Conservation (phyloP, 1,140 invertebrate species). For the Pseudomyrmex dendroicus region DNA sequence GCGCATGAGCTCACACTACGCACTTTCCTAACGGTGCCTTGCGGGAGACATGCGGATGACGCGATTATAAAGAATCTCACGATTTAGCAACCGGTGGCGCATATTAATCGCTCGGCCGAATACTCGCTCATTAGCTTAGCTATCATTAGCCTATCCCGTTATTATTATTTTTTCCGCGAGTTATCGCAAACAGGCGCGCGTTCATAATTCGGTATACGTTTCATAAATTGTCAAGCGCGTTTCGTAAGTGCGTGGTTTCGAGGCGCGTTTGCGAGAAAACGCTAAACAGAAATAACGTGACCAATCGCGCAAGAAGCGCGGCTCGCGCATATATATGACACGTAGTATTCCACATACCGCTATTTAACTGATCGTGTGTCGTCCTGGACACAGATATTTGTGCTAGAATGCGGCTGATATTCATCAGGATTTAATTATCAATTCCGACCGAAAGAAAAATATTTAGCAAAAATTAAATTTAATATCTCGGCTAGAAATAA, state of each 20-base stretch:
- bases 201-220: slow-evolving; percentile 49
- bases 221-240: slow-evolving; percentile 12
- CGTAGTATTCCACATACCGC: slow-evolving; percentile 1
- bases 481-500: background rate
- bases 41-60: slow-evolving; percentile 15
- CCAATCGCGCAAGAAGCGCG: slow-evolving; percentile 15
- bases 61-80: slow-evolving; percentile 36
- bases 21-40: slow-evolving; percentile 41
- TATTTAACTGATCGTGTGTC: background rate
- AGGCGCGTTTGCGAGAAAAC: slow-evolving; percentile 1
- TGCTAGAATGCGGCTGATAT: slow-evolving; percentile 9
- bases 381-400: background rate
- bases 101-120: slow-evolving; percentile 42
- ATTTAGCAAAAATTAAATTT: too few species aligned
- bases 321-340: slow-evolving; percentile 29
- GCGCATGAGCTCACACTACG: slow-evolving; percentile 14
- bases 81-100: slow-evolving; percentile 48
- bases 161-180: background rate
- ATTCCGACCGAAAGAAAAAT: too few species aligned
- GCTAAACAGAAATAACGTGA: slow-evolving; percentile 22
- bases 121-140: slow-evolving; percentile 21
- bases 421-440: too few species aligned
- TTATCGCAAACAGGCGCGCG: background rate
- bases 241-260: slow-evolving; percentile 53
- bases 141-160: slow-evolving; percentile 16